Evolutionary conservation across 2,888 invertebrate genomes (phyloP).

Genomic region (Calameuta idolon): DNA sequence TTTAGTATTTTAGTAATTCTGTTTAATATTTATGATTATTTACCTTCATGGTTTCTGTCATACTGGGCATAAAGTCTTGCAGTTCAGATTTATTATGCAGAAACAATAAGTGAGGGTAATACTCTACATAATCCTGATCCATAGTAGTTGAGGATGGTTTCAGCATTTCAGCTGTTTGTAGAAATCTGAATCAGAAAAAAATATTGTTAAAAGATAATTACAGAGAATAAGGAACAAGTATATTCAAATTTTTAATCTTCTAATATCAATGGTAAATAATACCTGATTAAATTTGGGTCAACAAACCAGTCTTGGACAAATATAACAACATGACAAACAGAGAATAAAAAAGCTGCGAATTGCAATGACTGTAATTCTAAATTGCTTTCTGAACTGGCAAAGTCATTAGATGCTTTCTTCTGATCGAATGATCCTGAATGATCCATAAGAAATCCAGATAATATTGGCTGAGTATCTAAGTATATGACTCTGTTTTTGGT

Average conservation of each 20-base stretch:
- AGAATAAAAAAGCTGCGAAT: slow-evolving; percentile 84
- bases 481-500: slow-evolving; percentile 81
- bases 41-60: slow-evolving; percentile 74
- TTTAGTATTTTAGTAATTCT: slow-evolving; percentile 13
- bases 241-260: background rate
- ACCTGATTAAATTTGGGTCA: slow-evolving; percentile 85
- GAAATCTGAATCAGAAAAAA: slow-evolving; percentile 70
- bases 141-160: slow-evolving; percentile 79
- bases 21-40: slow-evolving; percentile 48
- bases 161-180: slow-evolving; percentile 88
- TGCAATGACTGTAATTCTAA: slow-evolving; percentile 81
- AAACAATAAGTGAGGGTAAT: slow-evolving; percentile 85
- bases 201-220: slow-evolving; percentile 33
- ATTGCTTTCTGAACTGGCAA: slow-evolving; percentile 74
- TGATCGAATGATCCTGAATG: slow-evolving; percentile 60
- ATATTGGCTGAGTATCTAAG: slow-evolving; percentile 87
- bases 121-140: slow-evolving; percentile 78
- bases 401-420: slow-evolving; percentile 69
- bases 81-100: slow-evolving; percentile 84
- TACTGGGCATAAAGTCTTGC: slow-evolving; percentile 77
- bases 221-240: slow-evolving; percentile 22
- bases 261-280: slow-evolving; percentile 22
- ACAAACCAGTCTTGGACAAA: slow-evolving; percentile 91
- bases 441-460: slow-evolving; percentile 76
- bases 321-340: slow-evolving; percentile 90